Evolutionary conservation across 2,113 vertebrate species (phyloP), one percentile per base, ranked within the genome.

Genomic region (Gasterosteus nipponicus): DNA sequence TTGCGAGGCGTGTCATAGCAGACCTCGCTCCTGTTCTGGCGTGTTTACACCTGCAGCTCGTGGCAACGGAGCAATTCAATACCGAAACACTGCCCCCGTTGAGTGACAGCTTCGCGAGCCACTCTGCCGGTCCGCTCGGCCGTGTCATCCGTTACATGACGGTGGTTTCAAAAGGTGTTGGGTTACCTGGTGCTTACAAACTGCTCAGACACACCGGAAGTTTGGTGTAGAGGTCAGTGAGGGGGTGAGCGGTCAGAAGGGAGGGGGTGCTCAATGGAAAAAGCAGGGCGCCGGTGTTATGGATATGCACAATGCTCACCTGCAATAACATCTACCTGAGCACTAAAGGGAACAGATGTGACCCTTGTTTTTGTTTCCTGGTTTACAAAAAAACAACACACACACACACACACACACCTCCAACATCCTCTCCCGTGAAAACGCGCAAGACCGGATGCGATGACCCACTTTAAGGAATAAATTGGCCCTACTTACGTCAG

Each of bases 51-150:
- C 72, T 16, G 29, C 69, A 46, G 81, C 83, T 82, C 89, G 66
- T 89, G 86, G 91, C 93, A 92, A 93, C 92, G 56, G 39, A 57
- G 92, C 84, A 92, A 93, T 85, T 81, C 71, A 81, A 87, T 83
- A 88, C 86, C 64, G 66, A 67, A 14, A 16, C 87, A 42, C 69
- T 4, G 31, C 19, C 3, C 22, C 10, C 12, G 15, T 51, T 68
- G 89, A 89, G 14, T 86, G 92, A 87, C 90, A 75, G 75, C 73
- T 62, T 53, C 60, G 54, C 1, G 73, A 82, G 78, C 87, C 91
- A 89, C 63, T 83, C 82, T 82, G 68, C 3, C 61, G 67, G 5
- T 47, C 7, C 8, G 59, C 77, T 69, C 72, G 29, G 73, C 84
- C 26, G 67, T 75, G 86, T 75, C 81, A 74, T 71, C 89, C 88